Evolutionary conservation across 1,140 invertebrate genomes (phyloP).

Genomic region (Sesamia nonagrioides): DNA sequence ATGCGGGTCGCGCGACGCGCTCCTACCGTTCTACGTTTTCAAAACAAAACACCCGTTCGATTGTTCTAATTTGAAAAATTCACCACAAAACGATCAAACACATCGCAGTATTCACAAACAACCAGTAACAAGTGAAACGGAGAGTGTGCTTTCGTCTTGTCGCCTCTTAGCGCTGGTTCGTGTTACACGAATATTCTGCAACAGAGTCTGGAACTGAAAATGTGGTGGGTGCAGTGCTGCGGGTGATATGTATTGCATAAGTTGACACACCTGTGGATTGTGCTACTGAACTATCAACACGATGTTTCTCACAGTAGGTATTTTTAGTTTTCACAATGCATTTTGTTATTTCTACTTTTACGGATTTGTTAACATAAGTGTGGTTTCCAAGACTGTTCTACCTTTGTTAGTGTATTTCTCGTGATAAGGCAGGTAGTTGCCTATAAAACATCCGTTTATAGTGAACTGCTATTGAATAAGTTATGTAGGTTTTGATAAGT

Average conservation of each 20-base stretch:
- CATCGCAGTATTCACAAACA: conserved; percentile 78
- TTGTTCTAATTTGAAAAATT: conserved; percentile 82
- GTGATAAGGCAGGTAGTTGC: conserved; percentile 36
- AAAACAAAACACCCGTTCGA: conserved; percentile 78
- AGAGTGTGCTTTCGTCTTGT: conserved; percentile 53
- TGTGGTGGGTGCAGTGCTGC: conserved; percentile 72
- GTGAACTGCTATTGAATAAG: conserved; percentile 4
- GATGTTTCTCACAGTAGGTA: conserved; percentile 74
- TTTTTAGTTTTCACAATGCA: conserved; percentile 51
- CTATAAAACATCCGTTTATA: conserved; percentile 41
- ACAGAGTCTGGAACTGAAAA: conserved; percentile 62
- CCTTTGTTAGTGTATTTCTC: conserved; percentile 20
- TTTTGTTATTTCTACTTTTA: conserved; percentile 22
- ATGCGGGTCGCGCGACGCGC: conserved; percentile 64
- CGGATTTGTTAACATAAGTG: neutral
- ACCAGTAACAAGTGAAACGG: conserved; percentile 57
- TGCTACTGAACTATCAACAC: conserved; percentile 55
- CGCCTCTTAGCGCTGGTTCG: conserved; percentile 53
- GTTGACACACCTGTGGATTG: conserved; percentile 63
- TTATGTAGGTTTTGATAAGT: conserved; percentile 12
- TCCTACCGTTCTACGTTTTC: conserved; percentile 72
- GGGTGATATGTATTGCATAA: conserved; percentile 54
- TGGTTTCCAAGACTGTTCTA: conserved; percentile 10
- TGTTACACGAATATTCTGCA: conserved; percentile 53
- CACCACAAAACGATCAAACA: conserved; percentile 81